Percentiles rank a stretch among this genome's conserved stretches.
Conservation (phyloP, 2,888 invertebrate species). For the Nudaria mundana region DNA sequence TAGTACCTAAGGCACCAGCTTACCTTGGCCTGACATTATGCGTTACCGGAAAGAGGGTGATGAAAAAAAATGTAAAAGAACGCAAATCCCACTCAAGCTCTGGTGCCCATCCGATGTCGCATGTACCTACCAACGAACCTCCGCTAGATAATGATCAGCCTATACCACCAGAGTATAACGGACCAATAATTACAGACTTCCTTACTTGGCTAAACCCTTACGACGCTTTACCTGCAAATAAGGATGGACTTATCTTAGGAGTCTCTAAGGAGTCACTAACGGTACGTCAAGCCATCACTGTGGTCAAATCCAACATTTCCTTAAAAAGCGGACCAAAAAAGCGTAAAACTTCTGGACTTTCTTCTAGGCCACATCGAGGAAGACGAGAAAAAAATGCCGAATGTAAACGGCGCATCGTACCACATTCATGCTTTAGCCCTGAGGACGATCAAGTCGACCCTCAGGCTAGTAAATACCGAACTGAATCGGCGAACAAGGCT, state of each 20-base stretch:
- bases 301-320: slow-evolving; percentile 66
- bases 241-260: slow-evolving; percentile 58
- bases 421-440: slow-evolving; percentile 69
- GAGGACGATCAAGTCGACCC: slow-evolving; percentile 48
- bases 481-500: slow-evolving; percentile 67
- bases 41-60: slow-evolving; percentile 84
- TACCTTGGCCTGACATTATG: slow-evolving; percentile 88
- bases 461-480: slow-evolving; percentile 59
- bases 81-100: slow-evolving; percentile 60
- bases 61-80: slow-evolving; percentile 64
- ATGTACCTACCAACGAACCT: slow-evolving; percentile 51
- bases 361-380: slow-evolving; percentile 74
- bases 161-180: slow-evolving; percentile 77
- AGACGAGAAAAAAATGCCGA: slow-evolving; percentile 71
- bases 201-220: slow-evolving; percentile 84
- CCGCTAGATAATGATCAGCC: slow-evolving; percentile 49
- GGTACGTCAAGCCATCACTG: slow-evolving; percentile 76
- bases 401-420: slow-evolving; percentile 61
- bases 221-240: slow-evolving; percentile 59
- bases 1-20: slow-evolving; percentile 88
- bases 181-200: slow-evolving; percentile 85
- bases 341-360: slow-evolving; percentile 74
- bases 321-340: slow-evolving; percentile 66
- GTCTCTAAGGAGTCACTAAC: slow-evolving; percentile 63
- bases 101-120: slow-evolving; percentile 44